Conservation (phyloP, 2,888 invertebrate species). For the Melolontha melolontha region DNA sequence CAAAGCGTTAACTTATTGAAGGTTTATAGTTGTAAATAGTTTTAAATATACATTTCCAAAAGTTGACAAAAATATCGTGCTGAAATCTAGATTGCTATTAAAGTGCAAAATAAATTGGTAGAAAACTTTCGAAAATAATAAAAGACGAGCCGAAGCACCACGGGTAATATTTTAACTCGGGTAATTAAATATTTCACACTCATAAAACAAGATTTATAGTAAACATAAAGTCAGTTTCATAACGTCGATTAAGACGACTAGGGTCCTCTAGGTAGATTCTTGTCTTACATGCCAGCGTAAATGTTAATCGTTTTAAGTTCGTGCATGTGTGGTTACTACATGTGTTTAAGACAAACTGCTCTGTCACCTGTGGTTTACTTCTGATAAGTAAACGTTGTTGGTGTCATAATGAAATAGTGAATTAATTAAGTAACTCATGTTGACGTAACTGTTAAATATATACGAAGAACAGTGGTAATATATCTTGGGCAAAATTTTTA, state of each 20-base stretch:
- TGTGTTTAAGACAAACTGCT: conserved; percentile 13
- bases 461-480: conserved; percentile 2
- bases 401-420: conserved; percentile 28
- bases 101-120: no score
- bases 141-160: conserved; percentile 3
- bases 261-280: conserved; percentile 8
- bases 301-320: not conserved
- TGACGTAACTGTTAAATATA: conserved; percentile 11
- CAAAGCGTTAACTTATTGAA: no score
- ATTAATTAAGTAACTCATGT: conserved; percentile 23
- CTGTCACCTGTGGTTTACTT: conserved; percentile 24
- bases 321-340: conserved; percentile 13
- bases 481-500: conserved; percentile 25
- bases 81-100: no score
- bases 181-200: conserved; percentile 36
- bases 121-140: no score
- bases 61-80: no score
- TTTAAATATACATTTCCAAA: no score
- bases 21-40: no score
- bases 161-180: conserved; percentile 11
- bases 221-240: conserved; percentile 1
- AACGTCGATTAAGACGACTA: conserved; percentile 11
- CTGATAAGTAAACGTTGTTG: conserved; percentile 21
- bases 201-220: conserved; percentile 27
- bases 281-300: conserved; percentile 14